Conservation (phyloP, 2,888 invertebrate genomes). For the Galerucella nymphaeae region DNA sequence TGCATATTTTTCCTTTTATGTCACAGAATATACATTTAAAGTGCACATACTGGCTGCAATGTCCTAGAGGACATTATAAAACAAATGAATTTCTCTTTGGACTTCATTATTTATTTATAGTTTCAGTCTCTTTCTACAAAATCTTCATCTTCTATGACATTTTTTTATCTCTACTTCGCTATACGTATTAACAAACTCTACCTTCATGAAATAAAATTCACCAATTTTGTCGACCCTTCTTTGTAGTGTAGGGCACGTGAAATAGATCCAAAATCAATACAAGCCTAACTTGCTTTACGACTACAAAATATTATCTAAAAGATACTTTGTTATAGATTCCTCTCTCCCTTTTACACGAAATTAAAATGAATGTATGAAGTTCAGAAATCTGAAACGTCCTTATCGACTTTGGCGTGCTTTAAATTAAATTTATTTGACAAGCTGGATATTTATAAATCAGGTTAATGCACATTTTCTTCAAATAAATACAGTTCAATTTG, state of each 20-base stretch:
- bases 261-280: background rate
- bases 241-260: background rate
- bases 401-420: constrained; percentile 35
- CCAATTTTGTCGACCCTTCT: background rate
- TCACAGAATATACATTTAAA: too few species aligned
- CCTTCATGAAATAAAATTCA: background rate
- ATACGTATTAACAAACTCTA: too few species aligned
- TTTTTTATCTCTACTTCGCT: too few species aligned
- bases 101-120: too few species aligned
- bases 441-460: constrained; percentile 41
- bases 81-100: too few species aligned
- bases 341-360: background rate
- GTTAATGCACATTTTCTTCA: constrained; percentile 44
- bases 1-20: too few species aligned
- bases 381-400: constrained; percentile 34
- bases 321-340: background rate
- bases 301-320: background rate
- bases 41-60: too few species aligned
- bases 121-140: too few species aligned
- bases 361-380: constrained; percentile 19
- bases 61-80: too few species aligned
- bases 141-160: too few species aligned
- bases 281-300: background rate
- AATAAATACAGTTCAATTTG: constrained; percentile 45
- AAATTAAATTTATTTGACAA: constrained; percentile 44